phyloP scores from a whole-genome alignment of 2,797 vertebrate genomes.

The Darevskia mixta region DNA sequence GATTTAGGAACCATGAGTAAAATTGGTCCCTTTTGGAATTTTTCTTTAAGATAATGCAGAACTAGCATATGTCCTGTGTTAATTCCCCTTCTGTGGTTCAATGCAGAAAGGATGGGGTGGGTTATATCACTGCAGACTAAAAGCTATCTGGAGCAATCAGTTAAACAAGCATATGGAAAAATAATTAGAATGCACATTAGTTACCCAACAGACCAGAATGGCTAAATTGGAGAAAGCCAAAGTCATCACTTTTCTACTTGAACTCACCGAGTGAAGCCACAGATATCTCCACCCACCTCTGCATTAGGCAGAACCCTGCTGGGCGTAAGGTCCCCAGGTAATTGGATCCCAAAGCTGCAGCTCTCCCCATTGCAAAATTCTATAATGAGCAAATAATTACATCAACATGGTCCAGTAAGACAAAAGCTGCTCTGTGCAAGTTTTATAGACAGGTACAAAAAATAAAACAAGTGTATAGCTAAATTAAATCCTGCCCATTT shows the following conservation, averaged over 20 bases:
- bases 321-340: conserved; percentile 4
- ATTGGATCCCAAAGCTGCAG: conserved; percentile 10
- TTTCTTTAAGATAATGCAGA: not conserved
- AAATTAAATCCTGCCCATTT: not conserved
- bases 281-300: conserved; percentile 16
- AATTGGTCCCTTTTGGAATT: not conserved
- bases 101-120: conserved; percentile 39
- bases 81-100: conserved; percentile 56
- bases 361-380: conserved; percentile 12
- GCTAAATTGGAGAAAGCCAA: conserved; percentile 55
- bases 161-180: conserved; percentile 62
- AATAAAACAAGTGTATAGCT: not conserved
- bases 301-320: conserved; percentile 15
- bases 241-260: conserved; percentile 55
- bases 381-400: conserved; percentile 15
- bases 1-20: no score
- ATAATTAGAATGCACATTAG: conserved; percentile 60
- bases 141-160: conserved; percentile 57
- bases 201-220: conserved; percentile 59
- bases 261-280: conserved; percentile 33
- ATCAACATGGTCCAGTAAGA: not conserved
- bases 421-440: not conserved
- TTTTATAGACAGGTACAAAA: not conserved
- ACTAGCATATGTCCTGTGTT: conserved; percentile 52
- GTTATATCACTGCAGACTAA: conserved; percentile 65